A percentile compares a stretch with the other conserved stretches of the same genome.
Conservation (phyloP, 2,888 invertebrate species). For the Agrilus mali region DNA sequence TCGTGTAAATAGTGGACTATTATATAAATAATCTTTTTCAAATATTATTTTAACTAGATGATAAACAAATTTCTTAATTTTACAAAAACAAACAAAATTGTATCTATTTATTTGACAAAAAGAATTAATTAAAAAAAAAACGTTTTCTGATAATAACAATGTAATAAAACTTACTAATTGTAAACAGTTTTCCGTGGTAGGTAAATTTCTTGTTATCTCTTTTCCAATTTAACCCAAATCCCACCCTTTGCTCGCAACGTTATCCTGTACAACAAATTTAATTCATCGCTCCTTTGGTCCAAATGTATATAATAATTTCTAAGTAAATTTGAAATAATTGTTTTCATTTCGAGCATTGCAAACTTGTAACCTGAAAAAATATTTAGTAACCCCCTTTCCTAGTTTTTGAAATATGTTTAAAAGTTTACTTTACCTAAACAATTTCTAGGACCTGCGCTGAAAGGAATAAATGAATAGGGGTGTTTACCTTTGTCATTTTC, state of each 20-base stretch:
- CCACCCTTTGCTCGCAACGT: conserved; percentile 46
- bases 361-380: conserved; percentile 40
- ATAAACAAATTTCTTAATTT: no score
- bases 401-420: no score
- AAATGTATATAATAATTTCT: conserved; percentile 37
- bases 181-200: neutral
- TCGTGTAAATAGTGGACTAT: no score
- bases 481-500: conserved; percentile 38
- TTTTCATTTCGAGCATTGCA: conserved; percentile 47
- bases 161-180: neutral
- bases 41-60: no score
- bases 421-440: conserved; percentile 31
- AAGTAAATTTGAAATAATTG: conserved; percentile 39
- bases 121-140: neutral
- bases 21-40: no score
- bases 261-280: conserved; percentile 39
- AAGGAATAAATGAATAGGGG: conserved; percentile 45
- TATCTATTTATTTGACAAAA: neutral
- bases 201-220: conserved; percentile 2
- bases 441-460: conserved; percentile 47
- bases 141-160: neutral
- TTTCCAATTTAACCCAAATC: conserved; percentile 39
- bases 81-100: no score
- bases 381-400: neutral
- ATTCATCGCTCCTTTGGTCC: conserved; percentile 37